Conservation (phyloP, 2,113 vertebrate species). For the Passer domesticus region DNA sequence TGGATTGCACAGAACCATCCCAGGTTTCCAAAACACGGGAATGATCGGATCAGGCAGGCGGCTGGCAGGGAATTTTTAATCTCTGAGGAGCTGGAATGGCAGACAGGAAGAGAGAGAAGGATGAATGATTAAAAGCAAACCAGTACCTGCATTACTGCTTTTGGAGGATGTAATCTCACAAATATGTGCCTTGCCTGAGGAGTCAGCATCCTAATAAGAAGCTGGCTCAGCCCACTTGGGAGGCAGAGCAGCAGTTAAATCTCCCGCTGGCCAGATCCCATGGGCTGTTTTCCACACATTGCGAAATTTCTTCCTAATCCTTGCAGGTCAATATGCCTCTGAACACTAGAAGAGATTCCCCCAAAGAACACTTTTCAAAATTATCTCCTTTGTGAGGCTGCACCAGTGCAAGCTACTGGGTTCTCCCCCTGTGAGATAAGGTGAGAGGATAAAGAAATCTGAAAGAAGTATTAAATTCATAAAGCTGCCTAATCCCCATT, state of each 20-base stretch:
- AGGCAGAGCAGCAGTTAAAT: background rate
- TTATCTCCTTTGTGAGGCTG: background rate
- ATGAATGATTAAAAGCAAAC: conserved; percentile 15
- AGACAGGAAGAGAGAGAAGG: background rate
- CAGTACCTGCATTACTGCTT: conserved; percentile 14
- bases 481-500: background rate
- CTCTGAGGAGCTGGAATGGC: background rate
- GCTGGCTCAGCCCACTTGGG: background rate
- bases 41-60: fast-evolving
- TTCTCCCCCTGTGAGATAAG: background rate
- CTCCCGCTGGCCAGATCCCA: background rate
- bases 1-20: background rate
- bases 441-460: background rate
- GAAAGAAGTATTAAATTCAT: background rate
- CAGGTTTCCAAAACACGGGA: background rate
- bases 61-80: background rate
- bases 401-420: background rate
- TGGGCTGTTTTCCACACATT: background rate
- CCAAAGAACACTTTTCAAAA: background rate
- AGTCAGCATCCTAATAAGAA: background rate
- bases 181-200: conserved; percentile 24
- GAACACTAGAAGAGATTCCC: background rate
- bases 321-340: background rate
- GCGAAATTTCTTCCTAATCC: background rate
- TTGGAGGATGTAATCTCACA: conserved; percentile 22